These are phyloP conservation scores for Euura lappo DNA, from an alignment of 1,140 invertebrate genomes.

Conservation along the genomic window DNA sequence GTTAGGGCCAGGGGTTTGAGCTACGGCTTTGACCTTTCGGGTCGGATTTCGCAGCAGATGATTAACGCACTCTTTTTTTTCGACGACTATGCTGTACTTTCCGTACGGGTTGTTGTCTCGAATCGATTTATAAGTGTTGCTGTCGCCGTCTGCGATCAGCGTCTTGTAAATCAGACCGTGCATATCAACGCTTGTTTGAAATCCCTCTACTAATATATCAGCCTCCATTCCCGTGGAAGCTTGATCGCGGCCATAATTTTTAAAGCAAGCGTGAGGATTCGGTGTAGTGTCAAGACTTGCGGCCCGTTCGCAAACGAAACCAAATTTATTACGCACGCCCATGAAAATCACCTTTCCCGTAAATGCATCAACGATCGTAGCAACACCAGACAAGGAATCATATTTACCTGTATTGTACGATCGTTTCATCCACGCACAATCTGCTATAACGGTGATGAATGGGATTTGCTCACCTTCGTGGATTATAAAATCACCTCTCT, in stretches of 20 bases:
- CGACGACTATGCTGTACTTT: conserved; percentile 28
- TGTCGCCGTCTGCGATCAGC: conserved; percentile 47
- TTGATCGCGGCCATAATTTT: conserved; percentile 36
- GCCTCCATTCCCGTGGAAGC: conserved; percentile 52
- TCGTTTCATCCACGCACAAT: conserved; percentile 40
- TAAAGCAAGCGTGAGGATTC: conserved; percentile 36
- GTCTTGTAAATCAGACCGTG: conserved; percentile 39
- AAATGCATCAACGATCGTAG: conserved; percentile 39
- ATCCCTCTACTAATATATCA: conserved; percentile 49
- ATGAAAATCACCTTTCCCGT: conserved; percentile 45
- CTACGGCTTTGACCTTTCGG: conserved; percentile 19
- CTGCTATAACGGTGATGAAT: conserved; percentile 39
- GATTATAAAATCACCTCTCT: conserved; percentile 24
- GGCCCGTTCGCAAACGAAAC: conserved; percentile 37
- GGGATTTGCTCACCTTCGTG: conserved; percentile 22
- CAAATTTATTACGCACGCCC: conserved; percentile 42
- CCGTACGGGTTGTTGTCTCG: conserved; percentile 25
- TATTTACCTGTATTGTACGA: conserved; percentile 36
- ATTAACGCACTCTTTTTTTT: conserved; percentile 20
- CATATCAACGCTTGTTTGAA: conserved; percentile 36
- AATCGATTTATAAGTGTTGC: conserved; percentile 34
- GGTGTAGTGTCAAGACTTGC: conserved; percentile 23
- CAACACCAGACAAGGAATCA: conserved; percentile 37
- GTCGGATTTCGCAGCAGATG: conserved; percentile 36
- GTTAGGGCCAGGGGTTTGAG: conserved; percentile 8